Evolutionary conservation across 1,140 invertebrate species (phyloP).

Genomic region (Drosophila triauraria): DNA sequence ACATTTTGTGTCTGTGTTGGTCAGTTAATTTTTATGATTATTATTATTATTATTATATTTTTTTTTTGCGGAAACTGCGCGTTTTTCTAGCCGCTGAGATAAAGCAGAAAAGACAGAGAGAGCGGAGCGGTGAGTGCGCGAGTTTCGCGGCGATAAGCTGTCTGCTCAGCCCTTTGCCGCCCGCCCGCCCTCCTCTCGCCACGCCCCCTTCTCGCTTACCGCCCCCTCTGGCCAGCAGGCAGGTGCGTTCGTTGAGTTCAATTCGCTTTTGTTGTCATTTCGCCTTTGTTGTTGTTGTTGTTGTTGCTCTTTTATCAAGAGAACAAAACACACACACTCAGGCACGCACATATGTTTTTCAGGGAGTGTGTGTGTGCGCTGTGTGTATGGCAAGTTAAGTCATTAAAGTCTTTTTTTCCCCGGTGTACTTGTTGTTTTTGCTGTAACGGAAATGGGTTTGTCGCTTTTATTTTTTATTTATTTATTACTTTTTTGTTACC

Average conservation of each 20-base stretch:
- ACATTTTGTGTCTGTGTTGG: constrained; percentile 1
- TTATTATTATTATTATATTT: not conserved
- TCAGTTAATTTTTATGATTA: constrained; percentile 17
- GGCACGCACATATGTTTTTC: constrained; percentile 7
- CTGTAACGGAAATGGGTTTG: constrained; percentile 73
- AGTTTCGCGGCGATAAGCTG: constrained; percentile 62
- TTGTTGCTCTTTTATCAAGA: constrained; percentile 47
- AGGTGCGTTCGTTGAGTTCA: constrained; percentile 64
- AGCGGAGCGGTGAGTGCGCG: constrained; percentile 48
- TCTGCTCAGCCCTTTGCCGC: constrained; percentile 57
- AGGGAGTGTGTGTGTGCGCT: constrained; percentile 12
- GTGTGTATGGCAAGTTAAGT: constrained; percentile 44
- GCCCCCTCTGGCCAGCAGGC: constrained; percentile 36
- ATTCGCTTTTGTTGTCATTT: constrained; percentile 60
- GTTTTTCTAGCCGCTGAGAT: constrained; percentile 38
- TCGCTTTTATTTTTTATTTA: constrained; percentile 24
- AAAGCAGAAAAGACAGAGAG: constrained; percentile 20
- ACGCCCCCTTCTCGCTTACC: not conserved
- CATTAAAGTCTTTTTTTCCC: constrained; percentile 56
- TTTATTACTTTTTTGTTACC: not conserved
- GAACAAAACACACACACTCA: constrained; percentile 35
- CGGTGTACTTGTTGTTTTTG: constrained; percentile 13
- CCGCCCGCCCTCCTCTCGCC: not conserved
- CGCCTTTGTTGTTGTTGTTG: constrained; percentile 23
- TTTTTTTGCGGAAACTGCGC: constrained; percentile 43